phyloP scores from a whole-genome alignment of 2,888 invertebrate genomes.

The Anorthoa munda region DNA sequence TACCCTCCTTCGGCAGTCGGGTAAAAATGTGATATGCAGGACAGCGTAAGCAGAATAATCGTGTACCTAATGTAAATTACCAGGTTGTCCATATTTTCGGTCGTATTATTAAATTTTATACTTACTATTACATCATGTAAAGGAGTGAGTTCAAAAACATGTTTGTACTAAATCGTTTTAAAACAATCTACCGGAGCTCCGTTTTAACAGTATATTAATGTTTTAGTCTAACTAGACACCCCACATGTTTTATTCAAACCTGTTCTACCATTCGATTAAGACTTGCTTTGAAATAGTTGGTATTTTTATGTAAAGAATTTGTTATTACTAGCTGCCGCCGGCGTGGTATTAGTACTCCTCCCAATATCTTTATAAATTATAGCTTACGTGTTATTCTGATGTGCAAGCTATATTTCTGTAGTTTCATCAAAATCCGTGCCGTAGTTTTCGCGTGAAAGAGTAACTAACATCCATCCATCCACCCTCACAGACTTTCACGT shows the following conservation, averaged over 20 bases:
- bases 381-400: no score
- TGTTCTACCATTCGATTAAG: constrained; percentile 16
- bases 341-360: no score
- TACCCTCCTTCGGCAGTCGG: no score
- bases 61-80: constrained; percentile 12
- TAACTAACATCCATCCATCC: no score
- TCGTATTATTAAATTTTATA: constrained; percentile 7
- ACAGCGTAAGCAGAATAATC: constrained; percentile 24
- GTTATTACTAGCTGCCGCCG: no score
- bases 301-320: not conserved
- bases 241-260: constrained; percentile 46
- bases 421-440: no score
- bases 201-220: constrained; percentile 35
- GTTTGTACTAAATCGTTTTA: constrained; percentile 38
- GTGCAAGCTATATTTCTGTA: no score
- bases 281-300: constrained; percentile 15
- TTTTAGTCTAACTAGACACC: constrained; percentile 38
- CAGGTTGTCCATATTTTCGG: constrained; percentile 22
- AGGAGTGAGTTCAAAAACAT: constrained; percentile 37
- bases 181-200: constrained; percentile 33
- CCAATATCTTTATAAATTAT: no score
- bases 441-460: no score
- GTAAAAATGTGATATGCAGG: constrained; percentile 12
- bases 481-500: no score
- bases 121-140: constrained; percentile 33